Conservation (phyloP, 2,888 invertebrate species). For the Ennomos quercinarius region DNA sequence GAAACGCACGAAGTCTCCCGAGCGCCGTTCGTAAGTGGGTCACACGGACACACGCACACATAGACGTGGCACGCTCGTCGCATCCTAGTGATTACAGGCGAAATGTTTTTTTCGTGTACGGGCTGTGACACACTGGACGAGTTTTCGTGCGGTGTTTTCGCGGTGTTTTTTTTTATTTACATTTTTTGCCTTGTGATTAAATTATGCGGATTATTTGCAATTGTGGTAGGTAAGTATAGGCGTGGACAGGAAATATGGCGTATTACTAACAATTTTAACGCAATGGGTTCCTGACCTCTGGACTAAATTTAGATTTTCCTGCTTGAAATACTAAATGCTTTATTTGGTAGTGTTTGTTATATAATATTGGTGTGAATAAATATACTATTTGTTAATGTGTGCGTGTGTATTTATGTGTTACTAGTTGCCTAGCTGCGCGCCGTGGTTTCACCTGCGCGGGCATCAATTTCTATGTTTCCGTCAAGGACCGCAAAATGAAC, state of each 20-base stretch:
- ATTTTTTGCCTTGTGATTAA: background rate
- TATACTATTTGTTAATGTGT: too few relatives aligned
- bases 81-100: conserved; percentile 60
- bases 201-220: background rate
- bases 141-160: conserved; percentile 49
- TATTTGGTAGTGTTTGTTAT: too few relatives aligned
- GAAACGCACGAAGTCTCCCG: conserved; percentile 71
- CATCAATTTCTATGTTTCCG: too few relatives aligned
- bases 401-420: too few relatives aligned
- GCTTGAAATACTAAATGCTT: too few relatives aligned
- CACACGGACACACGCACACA: conserved; percentile 79
- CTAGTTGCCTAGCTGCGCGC: too few relatives aligned
- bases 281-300: too few relatives aligned
- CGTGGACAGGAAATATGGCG: background rate
- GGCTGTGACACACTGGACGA: conserved; percentile 65
- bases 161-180: conserved; percentile 17
- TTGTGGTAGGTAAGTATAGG: background rate
- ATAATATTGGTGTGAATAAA: too few relatives aligned
- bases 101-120: conserved; percentile 53
- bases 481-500: too few relatives aligned
- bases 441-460: too few relatives aligned
- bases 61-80: conserved; percentile 40
- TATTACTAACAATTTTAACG: too few relatives aligned
- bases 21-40: conserved; percentile 80
- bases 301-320: too few relatives aligned